Conservation (phyloP, 1,140 invertebrate genomes). For the Conus betulinus region DNA sequence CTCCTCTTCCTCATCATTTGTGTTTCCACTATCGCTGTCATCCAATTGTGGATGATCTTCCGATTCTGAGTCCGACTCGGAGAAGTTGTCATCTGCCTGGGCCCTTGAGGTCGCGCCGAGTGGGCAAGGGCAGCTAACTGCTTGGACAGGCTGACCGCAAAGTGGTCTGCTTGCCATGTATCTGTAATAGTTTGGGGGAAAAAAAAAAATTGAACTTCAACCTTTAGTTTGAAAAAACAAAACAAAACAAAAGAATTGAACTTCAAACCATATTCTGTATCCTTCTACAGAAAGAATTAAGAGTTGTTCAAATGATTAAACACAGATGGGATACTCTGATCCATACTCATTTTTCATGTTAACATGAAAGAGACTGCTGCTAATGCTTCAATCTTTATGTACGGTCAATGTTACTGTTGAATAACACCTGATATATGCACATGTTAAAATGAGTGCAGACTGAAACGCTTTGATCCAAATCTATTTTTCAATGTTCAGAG, state of each 20-base stretch:
- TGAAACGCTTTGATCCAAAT: too few relatives aligned
- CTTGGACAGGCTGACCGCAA: neutral
- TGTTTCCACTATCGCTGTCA: neutral
- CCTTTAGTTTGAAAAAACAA: neutral
- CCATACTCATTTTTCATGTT: neutral
- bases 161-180: neutral
- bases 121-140: neutral
- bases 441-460: too few relatives aligned
- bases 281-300: neutral
- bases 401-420: too few relatives aligned
- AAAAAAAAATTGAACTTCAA: neutral
- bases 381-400: too few relatives aligned
- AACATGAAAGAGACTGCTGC: too few relatives aligned
- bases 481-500: too few relatives aligned
- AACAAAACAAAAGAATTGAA: neutral
- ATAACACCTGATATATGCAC: too few relatives aligned
- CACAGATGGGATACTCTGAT: too few relatives aligned
- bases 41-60: neutral
- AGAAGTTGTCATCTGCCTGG: neutral
- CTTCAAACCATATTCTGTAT: neutral
- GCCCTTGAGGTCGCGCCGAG: neutral
- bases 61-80: slow-evolving; percentile 18
- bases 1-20: neutral
- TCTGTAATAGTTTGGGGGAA: neutral
- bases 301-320: neutral